A percentile compares a stretch with the other conserved stretches of the same genome.
These are phyloP conservation scores for Microctenopoma stevenorrisi DNA, from an alignment of 2,797 vertebrate genomes.

Conservation along the genomic window DNA sequence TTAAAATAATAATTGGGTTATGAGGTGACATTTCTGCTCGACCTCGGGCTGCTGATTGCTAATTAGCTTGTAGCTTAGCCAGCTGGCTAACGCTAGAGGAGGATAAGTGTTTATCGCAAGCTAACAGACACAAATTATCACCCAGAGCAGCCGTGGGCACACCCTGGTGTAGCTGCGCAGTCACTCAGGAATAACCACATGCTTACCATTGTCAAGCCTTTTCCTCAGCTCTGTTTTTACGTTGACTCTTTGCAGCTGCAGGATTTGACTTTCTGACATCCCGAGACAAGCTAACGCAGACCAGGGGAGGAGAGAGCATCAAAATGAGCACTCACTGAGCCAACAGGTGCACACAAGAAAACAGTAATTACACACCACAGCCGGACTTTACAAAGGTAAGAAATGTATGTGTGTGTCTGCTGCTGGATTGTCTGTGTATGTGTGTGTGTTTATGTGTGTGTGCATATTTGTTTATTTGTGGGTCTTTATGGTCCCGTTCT, in stretches of 20 bases:
- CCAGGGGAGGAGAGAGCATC: constrained; percentile 45
- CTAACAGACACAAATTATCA: not conserved
- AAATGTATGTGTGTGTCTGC: not conserved
- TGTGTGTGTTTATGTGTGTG: not conserved
- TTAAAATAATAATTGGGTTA: not conserved
- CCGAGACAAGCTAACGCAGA: constrained; percentile 44
- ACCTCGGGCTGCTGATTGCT: constrained; percentile 21
- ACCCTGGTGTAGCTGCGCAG: not conserved
- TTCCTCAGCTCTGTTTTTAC: constrained; percentile 45
- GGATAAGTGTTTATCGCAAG: constrained; percentile 45
- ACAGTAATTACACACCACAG: constrained; percentile 6
- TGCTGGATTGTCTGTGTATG: not conserved
- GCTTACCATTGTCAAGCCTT: not conserved
- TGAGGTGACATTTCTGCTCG: not conserved
- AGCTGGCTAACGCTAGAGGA: constrained; percentile 6
- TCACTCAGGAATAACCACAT: not conserved
- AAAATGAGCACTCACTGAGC: constrained; percentile 64
- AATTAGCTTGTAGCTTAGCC: constrained; percentile 64
- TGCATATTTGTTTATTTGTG: not conserved
- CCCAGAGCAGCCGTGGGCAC: not conserved
- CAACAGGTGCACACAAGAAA: constrained; percentile 1
- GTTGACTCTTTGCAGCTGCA: constrained; percentile 42
- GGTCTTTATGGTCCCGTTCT: not conserved
- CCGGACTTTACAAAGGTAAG: constrained; percentile 47
- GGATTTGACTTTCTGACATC: constrained; percentile 46